Evolutionary conservation across 2,113 vertebrate species (phyloP).

Genomic region (Scortum barcoo): DNA sequence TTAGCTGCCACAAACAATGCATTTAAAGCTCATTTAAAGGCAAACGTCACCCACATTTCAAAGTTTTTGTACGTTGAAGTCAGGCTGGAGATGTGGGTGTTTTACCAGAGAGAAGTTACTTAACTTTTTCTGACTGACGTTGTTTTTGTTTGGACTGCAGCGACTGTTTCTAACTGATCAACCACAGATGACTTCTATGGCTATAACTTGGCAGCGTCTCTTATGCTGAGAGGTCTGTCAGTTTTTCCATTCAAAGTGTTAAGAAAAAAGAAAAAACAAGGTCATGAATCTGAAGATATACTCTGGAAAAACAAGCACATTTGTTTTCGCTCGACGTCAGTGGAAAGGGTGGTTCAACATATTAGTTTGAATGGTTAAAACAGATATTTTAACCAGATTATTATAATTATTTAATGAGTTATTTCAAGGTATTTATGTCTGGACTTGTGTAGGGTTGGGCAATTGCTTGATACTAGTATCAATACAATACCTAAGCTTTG

Average conservation of each 20-base stretch:
- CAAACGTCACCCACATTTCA: conserved; percentile 33
- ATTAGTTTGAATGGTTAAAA: conserved; percentile 8
- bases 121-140: conserved; percentile 36
- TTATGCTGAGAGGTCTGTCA: conserved; percentile 11
- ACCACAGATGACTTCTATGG: conserved; percentile 51
- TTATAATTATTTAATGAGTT: neutral
- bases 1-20: conserved; percentile 58
- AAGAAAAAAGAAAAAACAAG: conserved; percentile 6
- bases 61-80: conserved; percentile 45
- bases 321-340: conserved; percentile 4
- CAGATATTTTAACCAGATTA: too few species aligned
- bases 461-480: neutral
- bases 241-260: conserved; percentile 47
- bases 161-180: conserved; percentile 3
- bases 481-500: neutral
- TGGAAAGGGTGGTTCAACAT: neutral
- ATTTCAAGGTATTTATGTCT: neutral
- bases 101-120: conserved; percentile 45
- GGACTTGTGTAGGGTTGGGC: neutral
- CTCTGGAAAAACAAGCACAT: conserved; percentile 31
- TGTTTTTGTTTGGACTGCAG: conserved; percentile 29
- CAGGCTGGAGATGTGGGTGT: conserved; percentile 19
- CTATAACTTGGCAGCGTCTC: conserved; percentile 29
- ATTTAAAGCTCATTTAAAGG: conserved; percentile 52
- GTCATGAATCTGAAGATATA: conserved; percentile 42